phyloP scores from a whole-genome alignment of 2,888 invertebrate genomes.

The Rotaria sp. region DNA sequence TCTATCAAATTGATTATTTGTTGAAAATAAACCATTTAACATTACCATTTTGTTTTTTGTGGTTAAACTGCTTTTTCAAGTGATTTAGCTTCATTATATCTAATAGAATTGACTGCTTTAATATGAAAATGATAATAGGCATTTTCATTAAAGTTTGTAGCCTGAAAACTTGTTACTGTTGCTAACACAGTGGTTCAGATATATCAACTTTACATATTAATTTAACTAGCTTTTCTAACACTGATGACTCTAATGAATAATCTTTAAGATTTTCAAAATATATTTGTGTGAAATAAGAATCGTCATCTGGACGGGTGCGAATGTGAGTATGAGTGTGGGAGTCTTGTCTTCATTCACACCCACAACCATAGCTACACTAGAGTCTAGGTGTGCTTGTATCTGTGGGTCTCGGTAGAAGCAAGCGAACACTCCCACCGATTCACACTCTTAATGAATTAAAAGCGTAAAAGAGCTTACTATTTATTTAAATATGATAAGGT shows the following conservation, averaged over 20 bases:
- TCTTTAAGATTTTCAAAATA: slow-evolving; percentile 35
- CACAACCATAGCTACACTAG: too few species aligned
- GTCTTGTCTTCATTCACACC: too few species aligned
- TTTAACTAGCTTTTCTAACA: neutral
- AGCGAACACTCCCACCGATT: too few species aligned
- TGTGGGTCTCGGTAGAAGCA: too few species aligned
- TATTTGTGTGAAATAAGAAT: slow-evolving; percentile 31
- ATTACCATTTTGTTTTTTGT: slow-evolving; percentile 22
- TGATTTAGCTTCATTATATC: slow-evolving; percentile 5
- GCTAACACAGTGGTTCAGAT: slow-evolving; percentile 25
- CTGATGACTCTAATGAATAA: neutral
- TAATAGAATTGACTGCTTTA: slow-evolving; percentile 30
- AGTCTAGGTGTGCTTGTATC: too few species aligned
- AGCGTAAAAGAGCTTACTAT: too few species aligned
- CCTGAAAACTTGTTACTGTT: slow-evolving; percentile 28
- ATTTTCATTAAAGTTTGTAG: slow-evolving; percentile 28
- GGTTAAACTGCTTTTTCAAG: slow-evolving; percentile 31
- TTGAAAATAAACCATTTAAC: too few species aligned
- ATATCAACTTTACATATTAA: slow-evolving; percentile 12
- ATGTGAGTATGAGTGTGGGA: too few species aligned
- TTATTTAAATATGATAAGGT: too few species aligned
- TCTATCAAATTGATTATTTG: too few species aligned
- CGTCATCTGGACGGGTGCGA: slow-evolving; percentile 32
- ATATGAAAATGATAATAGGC: slow-evolving; percentile 32
- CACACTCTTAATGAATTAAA: neutral